These are phyloP conservation scores for Aythya baeri DNA, from an alignment of 2,113 vertebrate species.

Conservation along the genomic window DNA sequence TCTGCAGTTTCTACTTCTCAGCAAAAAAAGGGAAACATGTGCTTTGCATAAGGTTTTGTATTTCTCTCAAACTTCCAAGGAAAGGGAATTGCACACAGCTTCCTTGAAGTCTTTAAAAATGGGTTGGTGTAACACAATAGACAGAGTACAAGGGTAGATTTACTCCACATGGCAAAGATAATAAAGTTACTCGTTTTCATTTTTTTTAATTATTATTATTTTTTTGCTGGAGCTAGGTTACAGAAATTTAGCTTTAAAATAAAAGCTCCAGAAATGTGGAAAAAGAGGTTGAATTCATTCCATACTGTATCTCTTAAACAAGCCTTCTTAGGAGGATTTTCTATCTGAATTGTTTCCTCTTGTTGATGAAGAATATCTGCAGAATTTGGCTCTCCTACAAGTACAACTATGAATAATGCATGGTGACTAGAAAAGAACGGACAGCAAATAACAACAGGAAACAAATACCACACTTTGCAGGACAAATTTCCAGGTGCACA, in stretches of 20 bases:
- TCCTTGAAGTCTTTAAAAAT: not conserved
- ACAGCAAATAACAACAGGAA: constrained; percentile 69
- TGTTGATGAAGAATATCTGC: constrained; percentile 58
- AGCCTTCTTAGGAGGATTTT: constrained; percentile 51
- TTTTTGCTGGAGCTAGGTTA: not conserved
- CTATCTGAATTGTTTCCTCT: constrained; percentile 31
- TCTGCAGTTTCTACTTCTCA: not conserved
- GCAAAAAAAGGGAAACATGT: not conserved
- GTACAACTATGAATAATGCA: constrained; percentile 69
- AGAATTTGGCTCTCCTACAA: constrained; percentile 61
- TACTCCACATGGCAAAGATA: not conserved
- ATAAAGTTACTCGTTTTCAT: not conserved
- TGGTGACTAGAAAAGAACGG: constrained; percentile 54
- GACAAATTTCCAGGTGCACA: constrained; percentile 70
- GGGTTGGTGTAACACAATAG: not conserved
- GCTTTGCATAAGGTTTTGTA: not conserved
- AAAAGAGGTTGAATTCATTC: not conserved
- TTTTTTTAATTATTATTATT: no score
- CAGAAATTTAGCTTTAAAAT: constrained; percentile 3
- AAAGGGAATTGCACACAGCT: not conserved
- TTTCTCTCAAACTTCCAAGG: not conserved
- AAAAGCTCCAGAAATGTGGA: not conserved
- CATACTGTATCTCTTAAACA: not conserved
- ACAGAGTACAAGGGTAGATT: not conserved
- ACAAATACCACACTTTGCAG: constrained; percentile 65